phyloP scores from a whole-genome alignment of 2,888 invertebrate genomes.

The Galerucella nymphaeae region DNA sequence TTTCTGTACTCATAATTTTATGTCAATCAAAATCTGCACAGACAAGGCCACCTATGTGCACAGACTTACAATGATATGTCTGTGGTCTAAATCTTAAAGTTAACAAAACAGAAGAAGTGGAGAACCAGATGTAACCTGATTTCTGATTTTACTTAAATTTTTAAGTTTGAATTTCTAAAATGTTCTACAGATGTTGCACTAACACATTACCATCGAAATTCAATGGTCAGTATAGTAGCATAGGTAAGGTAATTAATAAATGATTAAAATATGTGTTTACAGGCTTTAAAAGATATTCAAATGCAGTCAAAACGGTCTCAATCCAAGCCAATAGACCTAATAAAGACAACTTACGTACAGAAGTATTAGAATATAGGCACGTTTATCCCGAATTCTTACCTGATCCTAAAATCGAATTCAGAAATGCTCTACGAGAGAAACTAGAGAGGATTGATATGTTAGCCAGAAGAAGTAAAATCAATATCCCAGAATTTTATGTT shows the following conservation, averaged over 20 bases:
- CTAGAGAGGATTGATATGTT: slow-evolving; percentile 95
- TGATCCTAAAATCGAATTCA: slow-evolving; percentile 79
- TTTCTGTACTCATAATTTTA: too few relatives aligned
- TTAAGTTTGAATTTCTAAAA: neutral
- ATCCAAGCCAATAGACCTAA: neutral
- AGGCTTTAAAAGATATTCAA: slow-evolving; percentile 9
- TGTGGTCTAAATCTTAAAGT: too few relatives aligned
- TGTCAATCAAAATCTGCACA: too few relatives aligned
- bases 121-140: neutral
- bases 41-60: too few relatives aligned
- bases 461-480: slow-evolving; percentile 80
- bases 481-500: slow-evolving; percentile 98
- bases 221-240: slow-evolving; percentile 2
- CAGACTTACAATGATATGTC: too few relatives aligned
- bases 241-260: neutral
- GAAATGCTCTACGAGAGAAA: slow-evolving; percentile 86
- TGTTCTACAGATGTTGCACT: slow-evolving; percentile 13
- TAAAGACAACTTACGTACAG: slow-evolving; percentile 34
- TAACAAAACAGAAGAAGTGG: neutral
- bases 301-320: neutral
- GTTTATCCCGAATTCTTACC: slow-evolving; percentile 94
- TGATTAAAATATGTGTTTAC: neutral
- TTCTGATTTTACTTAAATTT: neutral
- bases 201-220: neutral
- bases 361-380: slow-evolving; percentile 71